Evolutionary conservation across 2,888 invertebrate genomes (phyloP).

Genomic region (Hoplodrina ambigua): DNA sequence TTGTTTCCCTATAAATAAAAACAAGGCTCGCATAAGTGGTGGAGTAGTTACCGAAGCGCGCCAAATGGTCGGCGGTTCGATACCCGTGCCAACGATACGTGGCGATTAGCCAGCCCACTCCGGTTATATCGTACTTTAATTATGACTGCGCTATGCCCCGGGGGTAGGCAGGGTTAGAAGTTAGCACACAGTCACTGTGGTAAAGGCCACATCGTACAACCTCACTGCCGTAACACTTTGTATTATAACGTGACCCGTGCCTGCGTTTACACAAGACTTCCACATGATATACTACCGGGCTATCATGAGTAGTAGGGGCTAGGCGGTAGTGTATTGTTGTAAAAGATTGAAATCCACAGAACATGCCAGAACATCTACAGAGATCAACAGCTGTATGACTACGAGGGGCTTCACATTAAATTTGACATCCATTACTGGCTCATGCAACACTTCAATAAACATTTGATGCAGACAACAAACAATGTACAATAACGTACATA

Average conservation of each 20-base stretch:
- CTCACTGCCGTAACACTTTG: no score
- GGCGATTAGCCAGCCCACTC: slow-evolving; percentile 54
- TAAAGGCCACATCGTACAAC: neutral
- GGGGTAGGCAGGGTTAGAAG: slow-evolving; percentile 21
- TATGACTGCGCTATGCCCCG: slow-evolving; percentile 34
- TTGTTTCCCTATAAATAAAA: slow-evolving; percentile 38
- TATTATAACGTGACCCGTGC: no score
- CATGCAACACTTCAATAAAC: neutral
- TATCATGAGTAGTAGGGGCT: no score
- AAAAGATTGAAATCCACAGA: no score
- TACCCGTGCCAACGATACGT: slow-evolving; percentile 51
- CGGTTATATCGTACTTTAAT: slow-evolving; percentile 44
- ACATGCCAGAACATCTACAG: no score
- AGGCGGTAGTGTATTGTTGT: no score
- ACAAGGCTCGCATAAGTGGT: slow-evolving; percentile 39
- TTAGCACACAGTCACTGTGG: neutral
- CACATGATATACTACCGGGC: no score
- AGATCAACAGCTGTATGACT: neutral
- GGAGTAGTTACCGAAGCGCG: slow-evolving; percentile 40
- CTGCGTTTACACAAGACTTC: no score
- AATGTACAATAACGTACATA: neutral
- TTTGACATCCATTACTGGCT: neutral
- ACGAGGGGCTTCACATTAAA: neutral
- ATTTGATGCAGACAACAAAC: neutral
- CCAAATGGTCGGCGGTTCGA: slow-evolving; percentile 58